Percentiles rank a stretch among this genome's conserved stretches.
Evolutionary conservation across 2,797 vertebrate species (phyloP).

Genomic region (Gymnothorax reevesii): DNA sequence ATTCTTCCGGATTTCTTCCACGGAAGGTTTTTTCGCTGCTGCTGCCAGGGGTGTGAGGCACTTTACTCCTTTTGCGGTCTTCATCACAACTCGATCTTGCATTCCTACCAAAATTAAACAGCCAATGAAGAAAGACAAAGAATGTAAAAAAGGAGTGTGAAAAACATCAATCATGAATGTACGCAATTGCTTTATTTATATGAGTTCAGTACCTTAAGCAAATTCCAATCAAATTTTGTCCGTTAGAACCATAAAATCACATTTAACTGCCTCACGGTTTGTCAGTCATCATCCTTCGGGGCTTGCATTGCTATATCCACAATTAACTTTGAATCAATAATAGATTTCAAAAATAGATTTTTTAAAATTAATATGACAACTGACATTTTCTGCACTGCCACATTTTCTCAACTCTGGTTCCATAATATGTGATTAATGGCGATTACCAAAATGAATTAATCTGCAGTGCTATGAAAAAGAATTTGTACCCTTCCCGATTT

Average conservation of each 20-base stretch:
- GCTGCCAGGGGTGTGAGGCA: conserved; percentile 54
- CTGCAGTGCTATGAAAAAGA: too few species aligned
- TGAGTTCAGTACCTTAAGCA: background rate
- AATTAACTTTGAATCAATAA: background rate
- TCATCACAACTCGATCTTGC: conserved; percentile 79
- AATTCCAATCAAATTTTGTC: background rate
- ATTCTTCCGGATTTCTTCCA: conserved; percentile 92
- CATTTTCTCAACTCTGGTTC: background rate
- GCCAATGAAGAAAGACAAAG: background rate
- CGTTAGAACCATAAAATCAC: background rate
- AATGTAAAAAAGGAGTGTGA: background rate
- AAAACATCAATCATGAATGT: background rate
- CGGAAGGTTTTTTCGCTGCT: conserved; percentile 85
- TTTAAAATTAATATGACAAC: too few species aligned
- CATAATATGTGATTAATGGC: background rate
- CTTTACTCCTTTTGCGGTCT: conserved; percentile 73
- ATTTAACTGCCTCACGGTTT: background rate
- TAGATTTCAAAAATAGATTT: too few species aligned
- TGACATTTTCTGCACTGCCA: background rate
- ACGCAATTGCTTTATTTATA: background rate
- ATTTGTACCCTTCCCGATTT: too few species aligned
- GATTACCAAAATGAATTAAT: background rate
- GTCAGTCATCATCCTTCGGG: background rate
- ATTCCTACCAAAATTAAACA: conserved; percentile 61
- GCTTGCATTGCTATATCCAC: background rate